Evolutionary conservation across 1,140 invertebrate genomes (phyloP).

Genomic region (Zophobas morio): DNA sequence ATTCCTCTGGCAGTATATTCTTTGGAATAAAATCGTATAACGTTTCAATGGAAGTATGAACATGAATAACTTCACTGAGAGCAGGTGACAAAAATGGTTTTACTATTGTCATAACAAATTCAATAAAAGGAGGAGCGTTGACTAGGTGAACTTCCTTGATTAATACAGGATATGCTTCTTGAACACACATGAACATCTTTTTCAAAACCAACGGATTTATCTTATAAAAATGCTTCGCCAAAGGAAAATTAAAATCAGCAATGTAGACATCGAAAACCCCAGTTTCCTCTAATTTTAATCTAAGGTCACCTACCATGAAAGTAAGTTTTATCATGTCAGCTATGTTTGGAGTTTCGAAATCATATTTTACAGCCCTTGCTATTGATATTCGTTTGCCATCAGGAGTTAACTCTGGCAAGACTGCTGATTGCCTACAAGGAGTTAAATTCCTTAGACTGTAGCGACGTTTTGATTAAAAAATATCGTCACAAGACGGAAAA

Average conservation of each 20-base stretch:
- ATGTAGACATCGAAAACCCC: conserved; percentile 85
- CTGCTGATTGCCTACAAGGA: neutral
- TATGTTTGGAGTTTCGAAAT: conserved; percentile 72
- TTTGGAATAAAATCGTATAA: conserved; percentile 73
- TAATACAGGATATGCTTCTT: conserved; percentile 81
- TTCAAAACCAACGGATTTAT: conserved; percentile 80
- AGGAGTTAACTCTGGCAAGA: conserved; percentile 1
- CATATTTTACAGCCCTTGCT: conserved; percentile 65
- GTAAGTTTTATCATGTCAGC: conserved; percentile 80
- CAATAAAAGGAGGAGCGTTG: conserved; percentile 74
- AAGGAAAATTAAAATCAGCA: conserved; percentile 79
- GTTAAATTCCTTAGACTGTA: neutral
- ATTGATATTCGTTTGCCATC: neutral
- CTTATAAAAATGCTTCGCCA: conserved; percentile 80
- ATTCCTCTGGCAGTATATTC: conserved; percentile 75
- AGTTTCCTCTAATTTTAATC: conserved; percentile 77
- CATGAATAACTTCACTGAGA: conserved; percentile 80
- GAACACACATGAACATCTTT: conserved; percentile 71
- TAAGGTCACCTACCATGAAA: conserved; percentile 83
- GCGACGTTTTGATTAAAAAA: neutral
- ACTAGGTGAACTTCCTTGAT: conserved; percentile 82
- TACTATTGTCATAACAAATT: conserved; percentile 73
- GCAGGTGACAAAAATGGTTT: conserved; percentile 81
- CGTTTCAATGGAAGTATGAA: conserved; percentile 73
- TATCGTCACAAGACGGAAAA: conserved; percentile 1